Percentiles rank a stretch among this genome's conserved stretches.
Conservation (phyloP, 2,113 vertebrate genomes). For the Alligator sinensis region DNA sequence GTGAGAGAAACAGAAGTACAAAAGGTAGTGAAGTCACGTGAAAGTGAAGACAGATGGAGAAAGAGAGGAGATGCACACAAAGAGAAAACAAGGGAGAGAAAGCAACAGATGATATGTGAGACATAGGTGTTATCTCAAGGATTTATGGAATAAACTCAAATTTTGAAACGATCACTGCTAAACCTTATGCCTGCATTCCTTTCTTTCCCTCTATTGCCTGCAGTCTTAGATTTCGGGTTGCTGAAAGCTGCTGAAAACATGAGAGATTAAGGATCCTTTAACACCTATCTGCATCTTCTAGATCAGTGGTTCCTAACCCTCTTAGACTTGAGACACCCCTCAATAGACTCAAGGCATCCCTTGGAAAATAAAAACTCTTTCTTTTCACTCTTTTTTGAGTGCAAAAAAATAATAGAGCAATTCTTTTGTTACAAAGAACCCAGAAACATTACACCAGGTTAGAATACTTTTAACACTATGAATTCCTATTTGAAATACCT, state of each 20-base stretch:
- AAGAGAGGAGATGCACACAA: neutral
- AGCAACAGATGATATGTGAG: neutral
- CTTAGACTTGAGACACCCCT: too few species aligned
- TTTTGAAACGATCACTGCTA: conserved; percentile 30
- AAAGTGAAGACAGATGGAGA: fast-evolving
- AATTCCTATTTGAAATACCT: too few species aligned
- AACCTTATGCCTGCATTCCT: neutral
- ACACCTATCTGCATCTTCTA: neutral
- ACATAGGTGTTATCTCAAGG: neutral
- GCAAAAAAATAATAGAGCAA: too few species aligned
- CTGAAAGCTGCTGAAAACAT: neutral
- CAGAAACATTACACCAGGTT: too few species aligned
- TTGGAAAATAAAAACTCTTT: too few species aligned
- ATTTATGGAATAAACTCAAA: neutral
- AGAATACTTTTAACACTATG: too few species aligned
- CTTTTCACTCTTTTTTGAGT: too few species aligned
- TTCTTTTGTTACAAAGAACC: too few species aligned
- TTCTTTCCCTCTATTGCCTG: neutral
- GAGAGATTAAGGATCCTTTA: neutral
- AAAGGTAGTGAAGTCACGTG: neutral
- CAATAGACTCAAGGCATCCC: too few species aligned
- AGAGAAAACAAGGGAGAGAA: neutral
- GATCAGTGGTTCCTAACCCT: too few species aligned
- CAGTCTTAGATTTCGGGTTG: neutral
- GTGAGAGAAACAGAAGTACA: neutral